A percentile compares a stretch with the other conserved stretches of the same genome.
phyloP scores from a whole-genome alignment of 2,113 vertebrate species.

The Poeciliopsis retropinna region DNA sequence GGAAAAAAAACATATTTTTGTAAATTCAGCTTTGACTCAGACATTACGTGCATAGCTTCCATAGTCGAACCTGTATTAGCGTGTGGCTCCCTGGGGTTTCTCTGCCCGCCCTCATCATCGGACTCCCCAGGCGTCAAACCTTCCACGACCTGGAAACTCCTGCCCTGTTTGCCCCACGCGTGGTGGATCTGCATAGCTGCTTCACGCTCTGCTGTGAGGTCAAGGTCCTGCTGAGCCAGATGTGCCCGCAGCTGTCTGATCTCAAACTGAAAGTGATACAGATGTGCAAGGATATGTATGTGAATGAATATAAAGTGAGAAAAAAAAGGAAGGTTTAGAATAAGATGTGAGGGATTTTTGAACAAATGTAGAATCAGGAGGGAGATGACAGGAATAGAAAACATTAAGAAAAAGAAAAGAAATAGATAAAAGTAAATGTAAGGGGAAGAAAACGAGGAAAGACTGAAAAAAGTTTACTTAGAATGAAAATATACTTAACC shows the following conservation, averaged over 20 bases:
- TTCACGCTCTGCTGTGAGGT: slow-evolving; percentile 91
- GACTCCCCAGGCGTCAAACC: slow-evolving; percentile 83
- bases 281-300: not conserved
- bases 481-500: too few relatives aligned
- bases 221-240: slow-evolving; percentile 96
- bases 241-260: slow-evolving; percentile 96
- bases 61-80: slow-evolving; percentile 79
- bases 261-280: slow-evolving; percentile 85
- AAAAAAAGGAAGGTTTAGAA: too few relatives aligned
- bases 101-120: slow-evolving; percentile 82
- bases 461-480: not conserved
- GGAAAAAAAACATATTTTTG: too few relatives aligned
- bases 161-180: slow-evolving; percentile 86
- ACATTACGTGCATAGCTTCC: not conserved
- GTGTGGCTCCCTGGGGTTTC: slow-evolving; percentile 80
- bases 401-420: too few relatives aligned
- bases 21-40: not conserved
- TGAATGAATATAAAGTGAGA: slow-evolving; percentile 3
- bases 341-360: too few relatives aligned
- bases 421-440: too few relatives aligned
- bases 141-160: slow-evolving; percentile 89
- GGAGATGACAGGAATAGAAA: not conserved
- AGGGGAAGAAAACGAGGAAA: not conserved
- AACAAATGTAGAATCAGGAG: too few relatives aligned
- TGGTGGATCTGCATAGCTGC: slow-evolving; percentile 92